Base-by-base conservation (phyloP, 2,888 invertebrate genomes). In the Agonopterix arenella region DNA sequence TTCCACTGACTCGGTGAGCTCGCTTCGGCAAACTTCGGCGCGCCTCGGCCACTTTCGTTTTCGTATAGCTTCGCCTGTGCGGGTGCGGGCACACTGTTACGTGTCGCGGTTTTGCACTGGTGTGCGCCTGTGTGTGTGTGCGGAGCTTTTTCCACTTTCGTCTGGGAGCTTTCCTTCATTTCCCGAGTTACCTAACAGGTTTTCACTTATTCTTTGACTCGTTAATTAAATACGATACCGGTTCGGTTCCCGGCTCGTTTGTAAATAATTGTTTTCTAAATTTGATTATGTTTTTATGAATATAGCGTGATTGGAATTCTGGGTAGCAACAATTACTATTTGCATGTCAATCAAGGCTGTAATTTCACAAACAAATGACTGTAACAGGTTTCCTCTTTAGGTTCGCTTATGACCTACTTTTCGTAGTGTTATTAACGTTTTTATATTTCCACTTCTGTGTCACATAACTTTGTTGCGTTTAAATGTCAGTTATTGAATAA, bases 1-100 rank as follows among this genome's bases (percentile, higher is more conserved):
- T 89, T 89, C 85, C 70, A 89, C 88, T 84, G 84, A 85, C 86
- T 90, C 78, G 80, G 89, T 86, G 81, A 85, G 88, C 84, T 73
- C 77, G 83, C 81, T 76, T 90, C 90, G 90, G 90, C 73, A 57
- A 70, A 76, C 76, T 74, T 89, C 90, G 90, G 80, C 79, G 66
- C 56, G 40, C 64, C 61, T 89, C 89, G 89, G 74, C 69, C 84
- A 89, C 89, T 90, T 89, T 90, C 89, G 88, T 89, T 90, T 90
- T 90, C 90, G 81, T 83, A 74, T 70, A 62, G 76, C 64, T 28
- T 68, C 70, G 43, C 43, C 43, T 60, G 76, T 70, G 76, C 74
- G 77, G 55, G 67, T 53, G 64, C 52, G 28, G 28, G 28, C 63
- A 52, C 64, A 59, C 45, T 49, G 53, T 51, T 59, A 54, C 48